Base-by-base conservation (phyloP, 1,140 invertebrate species). In the Acromyrmex echinatior region DNA sequence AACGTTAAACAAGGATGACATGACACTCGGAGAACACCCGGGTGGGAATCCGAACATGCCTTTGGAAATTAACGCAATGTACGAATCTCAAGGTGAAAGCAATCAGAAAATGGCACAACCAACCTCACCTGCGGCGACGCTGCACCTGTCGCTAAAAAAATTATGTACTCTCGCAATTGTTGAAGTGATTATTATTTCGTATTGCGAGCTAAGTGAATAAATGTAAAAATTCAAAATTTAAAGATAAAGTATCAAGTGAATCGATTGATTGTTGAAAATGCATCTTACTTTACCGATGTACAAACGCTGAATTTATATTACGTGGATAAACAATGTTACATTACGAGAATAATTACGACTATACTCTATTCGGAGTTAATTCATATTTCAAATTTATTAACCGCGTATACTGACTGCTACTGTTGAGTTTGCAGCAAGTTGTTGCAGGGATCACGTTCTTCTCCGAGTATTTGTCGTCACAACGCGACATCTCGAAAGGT, bases 61-160 rank as follows among this genome's bases (percentile, higher is more conserved):
- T 35, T 35, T 35, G 31, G 31, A 35, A 35, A 35, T 39, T 39
- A 39, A 56, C 7, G 18, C 53, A n/a, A 56, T 56, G 53, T 62
- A 62, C 60, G 60, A 62, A 62, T 62, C 12, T 62, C 60, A 25
- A 62, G 53, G 25, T 5, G 60, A 14, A 56, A 6, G 53, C 18
- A 62, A 62, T 62, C 10, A 25, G 25, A 62, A 62, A 62, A 28
- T 62, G 10, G 60, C 21, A 25, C 18, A 25, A 3, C 10, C 21
- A 62, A 62, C 25, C 12, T 62, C 25, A 28, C 25, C 21, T 25
- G 60, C 60, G 60, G 60, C 21, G 60, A 62, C 12, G 1, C 25
- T 62, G 10, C 60, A 62, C 25, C 25, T 62, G 60, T 62, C 28
- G 60, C 60, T 28, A 56, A 62, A 62, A 62, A 62, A 62, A 28